Base-by-base conservation (phyloP, 2,888 invertebrate genomes). In the Ornithoptera alexandrae region DNA sequence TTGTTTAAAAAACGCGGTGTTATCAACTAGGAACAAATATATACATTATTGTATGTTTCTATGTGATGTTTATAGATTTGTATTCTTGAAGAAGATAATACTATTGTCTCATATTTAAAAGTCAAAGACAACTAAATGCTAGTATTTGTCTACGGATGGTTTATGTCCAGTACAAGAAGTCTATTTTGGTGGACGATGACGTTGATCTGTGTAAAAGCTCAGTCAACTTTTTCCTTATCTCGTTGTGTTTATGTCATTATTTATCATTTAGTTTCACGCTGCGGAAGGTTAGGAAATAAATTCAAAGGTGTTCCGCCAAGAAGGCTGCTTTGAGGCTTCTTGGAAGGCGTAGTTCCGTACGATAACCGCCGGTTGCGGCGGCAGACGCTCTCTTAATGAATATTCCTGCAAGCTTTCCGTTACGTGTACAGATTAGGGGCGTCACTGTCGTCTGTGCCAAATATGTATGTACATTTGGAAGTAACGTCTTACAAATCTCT, bases 341-440 rank as follows among this genome's bases (percentile, higher is more conserved):
- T 62, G 30, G 65, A 36, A 68, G 72, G 61, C 72, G 70, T 59
- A 67, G 83, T 83, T 82, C 79, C 81, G 80, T 76, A 78, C 75
- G 86, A 86, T 86, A 86, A 83, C 83, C 78, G 80, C 75, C 82
- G 81, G 82, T 82, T 79, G 84, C 73, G 75, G 78, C 73, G 76
- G 72, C 72, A 69, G 60, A 66, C 79, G 76, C 76, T 53, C 53
- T 63, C 68, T 79, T 82, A 85, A 84, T 84, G 84, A 85, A 85
- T 84, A 84, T 85, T 84, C 83, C 76, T 75, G 78, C 78, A 75
- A 81, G 81, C 79, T 80, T 79, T 79, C 76, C 77, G 75, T 75
- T 72, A 70, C 77, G 72, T 69, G 42, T 68, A 77, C 82, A 84
- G 84, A 84, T 84, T 85, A 79, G 77, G 77, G 76, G 76, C 80